Evolutionary conservation across 1,140 invertebrate species (phyloP).

Genomic region (Brachionus manjavacas): DNA sequence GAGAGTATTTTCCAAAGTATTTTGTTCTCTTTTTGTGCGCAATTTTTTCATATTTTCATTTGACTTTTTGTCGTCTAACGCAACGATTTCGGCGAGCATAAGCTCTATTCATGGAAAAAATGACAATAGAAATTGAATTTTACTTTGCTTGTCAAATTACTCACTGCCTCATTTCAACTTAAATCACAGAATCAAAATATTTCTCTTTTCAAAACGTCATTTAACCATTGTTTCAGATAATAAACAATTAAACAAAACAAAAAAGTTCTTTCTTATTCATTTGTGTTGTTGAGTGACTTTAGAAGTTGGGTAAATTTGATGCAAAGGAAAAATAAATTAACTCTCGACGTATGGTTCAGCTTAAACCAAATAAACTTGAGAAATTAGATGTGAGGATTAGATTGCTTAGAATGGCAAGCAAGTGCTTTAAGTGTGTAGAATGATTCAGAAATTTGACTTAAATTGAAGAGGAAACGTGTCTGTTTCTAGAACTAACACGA

Average conservation of each 20-base stretch:
- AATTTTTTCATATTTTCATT: neutral
- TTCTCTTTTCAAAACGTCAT: neutral
- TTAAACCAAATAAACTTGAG: too few relatives aligned
- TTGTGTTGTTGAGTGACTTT: neutral
- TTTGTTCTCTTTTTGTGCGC: neutral
- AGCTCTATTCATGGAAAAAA: neutral
- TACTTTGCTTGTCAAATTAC: neutral
- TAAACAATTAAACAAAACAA: neutral
- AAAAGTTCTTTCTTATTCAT: neutral
- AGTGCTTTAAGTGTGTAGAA: neutral
- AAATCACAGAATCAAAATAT: neutral
- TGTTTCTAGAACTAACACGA: neutral
- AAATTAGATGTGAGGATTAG: too few relatives aligned
- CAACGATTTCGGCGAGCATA: neutral
- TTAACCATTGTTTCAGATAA: neutral
- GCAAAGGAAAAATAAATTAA: too few relatives aligned
- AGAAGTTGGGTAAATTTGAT: neutral
- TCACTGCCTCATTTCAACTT: neutral
- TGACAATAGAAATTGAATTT: neutral
- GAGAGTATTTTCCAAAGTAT: neutral
- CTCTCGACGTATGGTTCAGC: too few relatives aligned
- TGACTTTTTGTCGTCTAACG: neutral
- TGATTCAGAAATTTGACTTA: neutral
- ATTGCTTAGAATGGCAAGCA: neutral
- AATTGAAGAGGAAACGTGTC: neutral